Evolutionary conservation across 2,797 vertebrate species (phyloP).

Genomic region (Melanotaenia pygmaea): DNA sequence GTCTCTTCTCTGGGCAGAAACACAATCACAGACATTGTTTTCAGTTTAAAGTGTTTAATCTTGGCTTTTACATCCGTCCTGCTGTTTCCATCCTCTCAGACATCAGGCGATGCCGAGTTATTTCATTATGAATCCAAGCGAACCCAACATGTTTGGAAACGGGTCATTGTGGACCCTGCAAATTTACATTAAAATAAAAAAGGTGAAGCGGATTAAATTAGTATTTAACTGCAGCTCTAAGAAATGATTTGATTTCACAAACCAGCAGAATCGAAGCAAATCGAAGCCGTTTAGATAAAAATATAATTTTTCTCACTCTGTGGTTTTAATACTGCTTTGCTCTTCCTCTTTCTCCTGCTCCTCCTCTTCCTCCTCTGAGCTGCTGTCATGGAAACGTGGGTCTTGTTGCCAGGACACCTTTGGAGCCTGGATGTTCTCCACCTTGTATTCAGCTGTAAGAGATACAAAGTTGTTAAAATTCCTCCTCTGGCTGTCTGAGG

Average conservation of each 20-base stretch:
- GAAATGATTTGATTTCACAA: background rate
- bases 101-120: too few species aligned
- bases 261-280: background rate
- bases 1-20: constrained; percentile 71
- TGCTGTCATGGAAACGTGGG: constrained; percentile 90
- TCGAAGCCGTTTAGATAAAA: background rate
- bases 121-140: too few species aligned
- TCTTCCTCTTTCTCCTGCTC: constrained; percentile 65
- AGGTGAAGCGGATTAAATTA: too few species aligned
- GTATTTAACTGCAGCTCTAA: too few species aligned
- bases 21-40: background rate
- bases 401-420: constrained; percentile 88
- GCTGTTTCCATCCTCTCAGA: too few species aligned
- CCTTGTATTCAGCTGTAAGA: constrained; percentile 81
- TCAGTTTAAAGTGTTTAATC: background rate
- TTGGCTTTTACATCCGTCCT: too few species aligned
- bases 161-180: too few species aligned
- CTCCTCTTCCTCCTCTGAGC: constrained; percentile 88
- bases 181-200: too few species aligned
- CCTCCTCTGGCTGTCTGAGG: too few species aligned
- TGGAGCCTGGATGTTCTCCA: constrained; percentile 79
- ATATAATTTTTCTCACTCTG: constrained; percentile 50
- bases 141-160: too few species aligned
- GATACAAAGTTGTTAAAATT: background rate
- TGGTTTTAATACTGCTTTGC: constrained; percentile 41